Evolutionary conservation across 2,797 vertebrate species (phyloP).

Genomic region (Eulemur rubriventer): DNA sequence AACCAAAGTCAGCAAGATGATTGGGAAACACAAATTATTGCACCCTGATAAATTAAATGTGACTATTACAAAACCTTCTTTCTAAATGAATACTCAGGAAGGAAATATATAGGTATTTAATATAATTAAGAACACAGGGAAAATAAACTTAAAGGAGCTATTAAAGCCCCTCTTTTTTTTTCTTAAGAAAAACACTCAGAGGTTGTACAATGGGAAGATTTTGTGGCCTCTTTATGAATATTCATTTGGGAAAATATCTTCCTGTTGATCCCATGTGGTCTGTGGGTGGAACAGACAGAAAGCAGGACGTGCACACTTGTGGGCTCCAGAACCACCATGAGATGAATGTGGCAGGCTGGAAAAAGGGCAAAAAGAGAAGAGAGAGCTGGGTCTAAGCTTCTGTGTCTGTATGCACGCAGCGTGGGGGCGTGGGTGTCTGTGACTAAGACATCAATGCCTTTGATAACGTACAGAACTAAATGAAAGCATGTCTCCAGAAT

Average conservation of each 20-base stretch:
- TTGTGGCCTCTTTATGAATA: not conserved
- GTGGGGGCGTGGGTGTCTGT: not conserved
- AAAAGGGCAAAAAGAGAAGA: not conserved
- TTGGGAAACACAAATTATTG: conserved; percentile 99
- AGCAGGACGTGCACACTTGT: not conserved
- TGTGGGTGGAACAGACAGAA: not conserved
- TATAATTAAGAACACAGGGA: conserved; percentile 85
- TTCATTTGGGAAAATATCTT: not conserved
- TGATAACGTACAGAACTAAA: not conserved
- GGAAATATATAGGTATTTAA: conserved; percentile 85
- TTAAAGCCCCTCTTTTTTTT: conserved; percentile 59
- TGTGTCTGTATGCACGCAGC: accelerated
- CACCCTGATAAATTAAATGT: conserved; percentile 92
- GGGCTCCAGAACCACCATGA: not conserved
- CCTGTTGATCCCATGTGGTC: not conserved
- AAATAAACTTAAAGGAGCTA: conserved; percentile 80
- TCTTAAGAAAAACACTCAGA: conserved; percentile 65
- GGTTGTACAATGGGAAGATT: not conserved
- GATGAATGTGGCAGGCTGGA: not conserved
- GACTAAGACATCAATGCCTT: not conserved
- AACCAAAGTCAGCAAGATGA: conserved; percentile 99
- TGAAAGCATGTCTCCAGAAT: not conserved
- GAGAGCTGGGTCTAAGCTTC: not conserved
- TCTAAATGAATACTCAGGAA: conserved; percentile 87
- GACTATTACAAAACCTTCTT: conserved; percentile 88